Base-by-base conservation (phyloP, 2,113 vertebrate species). In the Oxyruncus cristatus region DNA sequence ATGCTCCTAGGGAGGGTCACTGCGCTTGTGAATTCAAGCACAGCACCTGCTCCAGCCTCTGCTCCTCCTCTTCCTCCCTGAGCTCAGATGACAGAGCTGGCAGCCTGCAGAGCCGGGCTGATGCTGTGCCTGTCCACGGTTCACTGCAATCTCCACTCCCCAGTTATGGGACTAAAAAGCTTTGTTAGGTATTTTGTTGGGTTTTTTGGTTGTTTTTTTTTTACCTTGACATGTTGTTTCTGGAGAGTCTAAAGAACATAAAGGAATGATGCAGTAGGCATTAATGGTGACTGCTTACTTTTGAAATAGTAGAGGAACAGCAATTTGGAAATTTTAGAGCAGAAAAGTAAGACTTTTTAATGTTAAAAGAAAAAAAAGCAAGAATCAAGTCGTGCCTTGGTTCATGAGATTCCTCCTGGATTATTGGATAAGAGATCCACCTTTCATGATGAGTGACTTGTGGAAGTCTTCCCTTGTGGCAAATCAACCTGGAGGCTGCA, bases 1-100 rank as follows among this genome's bases (percentile, higher is more conserved):
- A 81, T 94, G 93, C 97, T 97, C 97, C 96, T 77, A 93, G 52
- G 35, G 97, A 97, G 97, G 98, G 98, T 98, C 97, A 94, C 95
- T 14, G 81, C 6, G 35, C 95, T 95, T 30, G 41, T 93, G 98
- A 97, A 98, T 91, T 84, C 94, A 94, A 89, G 88, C 71, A 37
- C 89, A 30, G 92, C 97, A 98, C 97, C 97, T 98, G 98, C 98
- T 94, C 61, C 87, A 93, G 85, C 61, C 96, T 91, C 89, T 0
- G n/a, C 86, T 97, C 83, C 86, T 95, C 92, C 89, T 91, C 66
- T 95, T 95, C 95, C 95, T 97, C 94, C 81, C 85, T 1, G 16
- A 24, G 79, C 85, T 70, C 27, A 1, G 82, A 63, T 6, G 80
- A 59, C 8, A 12, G 91, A 92, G 55, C 77, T 47, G 89, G 91